Evolutionary conservation across 2,888 invertebrate genomes (phyloP).

Genomic region (Pogonocherus hispidulus): DNA sequence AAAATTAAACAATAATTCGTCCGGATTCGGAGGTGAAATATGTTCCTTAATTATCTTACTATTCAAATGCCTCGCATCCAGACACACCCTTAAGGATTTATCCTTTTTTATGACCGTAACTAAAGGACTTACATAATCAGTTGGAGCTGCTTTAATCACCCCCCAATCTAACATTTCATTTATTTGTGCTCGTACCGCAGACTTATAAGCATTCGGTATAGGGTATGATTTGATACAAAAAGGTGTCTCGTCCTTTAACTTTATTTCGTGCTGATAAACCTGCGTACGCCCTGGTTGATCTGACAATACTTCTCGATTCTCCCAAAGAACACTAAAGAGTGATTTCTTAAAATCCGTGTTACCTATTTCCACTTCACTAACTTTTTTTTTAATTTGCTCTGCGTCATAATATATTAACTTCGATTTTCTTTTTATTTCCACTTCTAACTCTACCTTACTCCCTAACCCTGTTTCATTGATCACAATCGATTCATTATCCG

Average conservation of each 20-base stretch:
- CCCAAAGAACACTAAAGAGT: background rate
- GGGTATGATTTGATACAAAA: conserved; percentile 17
- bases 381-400: background rate
- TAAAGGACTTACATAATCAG: conserved; percentile 53
- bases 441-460: background rate
- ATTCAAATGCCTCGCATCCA: conserved; percentile 56
- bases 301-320: conserved; percentile 1
- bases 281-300: conserved; percentile 13
- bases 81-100: conserved; percentile 49
- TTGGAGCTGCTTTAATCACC: conserved; percentile 34
- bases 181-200: conserved; percentile 1
- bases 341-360: background rate
- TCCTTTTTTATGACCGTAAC: conserved; percentile 52
- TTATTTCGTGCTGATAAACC: conserved; percentile 21
- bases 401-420: background rate
- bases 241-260: conserved; percentile 6
- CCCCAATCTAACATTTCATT: conserved; percentile 27
- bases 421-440: no score
- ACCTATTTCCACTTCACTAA: background rate
- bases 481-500: background rate
- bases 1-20: conserved; percentile 18
- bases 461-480: conserved; percentile 21
- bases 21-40: conserved; percentile 37
- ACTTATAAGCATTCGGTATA: conserved; percentile 3
- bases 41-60: conserved; percentile 51